Conservation (phyloP, 2,797 vertebrate species). For the Arrhamphus sclerolepis region DNA sequence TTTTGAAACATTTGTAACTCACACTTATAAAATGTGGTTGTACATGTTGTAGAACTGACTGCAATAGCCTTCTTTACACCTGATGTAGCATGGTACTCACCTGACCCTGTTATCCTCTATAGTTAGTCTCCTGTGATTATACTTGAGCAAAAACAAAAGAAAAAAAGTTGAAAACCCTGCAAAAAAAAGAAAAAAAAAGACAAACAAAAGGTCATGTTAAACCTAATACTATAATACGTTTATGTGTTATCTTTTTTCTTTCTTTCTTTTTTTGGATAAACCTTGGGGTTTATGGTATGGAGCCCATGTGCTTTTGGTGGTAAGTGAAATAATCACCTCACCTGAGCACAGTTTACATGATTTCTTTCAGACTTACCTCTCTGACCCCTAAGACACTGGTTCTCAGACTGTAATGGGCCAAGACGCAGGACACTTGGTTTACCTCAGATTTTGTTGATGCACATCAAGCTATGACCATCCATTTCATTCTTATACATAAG, state of each 20-base stretch:
- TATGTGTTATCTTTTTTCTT: constrained; percentile 56
- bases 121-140: constrained; percentile 79
- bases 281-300: constrained; percentile 78
- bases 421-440: constrained; percentile 66
- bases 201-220: constrained; percentile 72
- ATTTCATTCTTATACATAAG: constrained; percentile 59
- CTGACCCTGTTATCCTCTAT: constrained; percentile 80
- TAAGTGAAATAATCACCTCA: constrained; percentile 62
- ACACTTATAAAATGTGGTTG: constrained; percentile 87
- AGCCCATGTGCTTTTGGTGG: constrained; percentile 71
- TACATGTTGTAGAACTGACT: constrained; percentile 91
- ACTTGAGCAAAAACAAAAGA: constrained; percentile 76
- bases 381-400: constrained; percentile 67
- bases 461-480: constrained; percentile 60
- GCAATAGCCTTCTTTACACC: constrained; percentile 89
- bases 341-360: constrained; percentile 75
- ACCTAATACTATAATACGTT: constrained; percentile 74
- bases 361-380: constrained; percentile 80
- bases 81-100: constrained; percentile 87
- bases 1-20: constrained; percentile 86
- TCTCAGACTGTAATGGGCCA: constrained; percentile 67
- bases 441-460: constrained; percentile 78
- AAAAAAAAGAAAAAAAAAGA: constrained; percentile 78
- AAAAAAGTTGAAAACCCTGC: constrained; percentile 71
- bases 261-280: constrained; percentile 50